These are phyloP conservation scores for Osmoderma eremita DNA, from an alignment of 2,888 invertebrate genomes.

Conservation along the genomic window DNA sequence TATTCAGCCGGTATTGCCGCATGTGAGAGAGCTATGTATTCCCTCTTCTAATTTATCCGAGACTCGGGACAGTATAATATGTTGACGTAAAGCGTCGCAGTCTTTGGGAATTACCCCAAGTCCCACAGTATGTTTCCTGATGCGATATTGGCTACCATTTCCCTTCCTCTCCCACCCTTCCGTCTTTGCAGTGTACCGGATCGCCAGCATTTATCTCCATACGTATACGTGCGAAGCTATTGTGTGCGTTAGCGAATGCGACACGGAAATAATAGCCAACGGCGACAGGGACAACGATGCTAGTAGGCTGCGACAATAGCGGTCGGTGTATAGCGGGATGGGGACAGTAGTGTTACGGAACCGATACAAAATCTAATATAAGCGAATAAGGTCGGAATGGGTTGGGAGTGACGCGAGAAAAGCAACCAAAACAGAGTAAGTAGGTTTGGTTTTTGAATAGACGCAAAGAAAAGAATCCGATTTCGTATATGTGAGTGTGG, in stretches of 20 bases:
- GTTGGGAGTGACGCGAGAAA: background rate
- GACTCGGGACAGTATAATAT: conserved; percentile 49
- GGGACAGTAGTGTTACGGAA: background rate
- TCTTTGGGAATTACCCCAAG: conserved; percentile 59
- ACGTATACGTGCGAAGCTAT: conserved; percentile 20
- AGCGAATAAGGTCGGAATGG: too few species aligned
- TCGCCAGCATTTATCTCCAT: too few species aligned
- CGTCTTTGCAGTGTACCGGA: too few species aligned
- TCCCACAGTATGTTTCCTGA: conserved; percentile 63
- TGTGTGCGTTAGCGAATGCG: conserved; percentile 9
- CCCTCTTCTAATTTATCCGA: conserved; percentile 61
- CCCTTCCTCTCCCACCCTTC: background rate
- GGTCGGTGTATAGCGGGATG: background rate
- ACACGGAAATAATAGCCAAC: conserved; percentile 13
- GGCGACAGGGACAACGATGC: background rate
- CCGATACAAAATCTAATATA: too few species aligned
- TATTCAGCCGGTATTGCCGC: conserved; percentile 40
- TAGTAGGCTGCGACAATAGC: conserved; percentile 14
- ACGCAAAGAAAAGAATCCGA: conserved; percentile 24
- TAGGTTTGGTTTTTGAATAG: conserved; percentile 45
- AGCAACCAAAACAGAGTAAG: background rate
- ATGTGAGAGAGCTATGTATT: conserved; percentile 50
- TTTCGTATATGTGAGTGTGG: background rate
- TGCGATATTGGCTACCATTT: conserved; percentile 48
- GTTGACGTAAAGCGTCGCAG: conserved; percentile 59